Evolutionary conservation across 2,888 invertebrate species (phyloP), one percentile per base, ranked within the genome.

Genomic region (Altica lythri): DNA sequence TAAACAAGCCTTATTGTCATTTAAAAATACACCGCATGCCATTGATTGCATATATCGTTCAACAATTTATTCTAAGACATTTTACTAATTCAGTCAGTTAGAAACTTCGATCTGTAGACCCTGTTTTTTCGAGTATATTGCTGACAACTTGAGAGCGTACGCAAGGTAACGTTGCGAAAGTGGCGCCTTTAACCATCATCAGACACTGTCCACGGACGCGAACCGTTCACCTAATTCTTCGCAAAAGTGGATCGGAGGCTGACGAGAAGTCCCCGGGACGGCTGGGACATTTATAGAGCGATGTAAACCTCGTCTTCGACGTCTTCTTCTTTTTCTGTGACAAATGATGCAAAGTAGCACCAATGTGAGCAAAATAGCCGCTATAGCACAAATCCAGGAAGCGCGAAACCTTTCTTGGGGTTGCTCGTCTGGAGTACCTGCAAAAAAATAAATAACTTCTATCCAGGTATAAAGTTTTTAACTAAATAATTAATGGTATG

Each of bases 131-230:
- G 50, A 48, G 46, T 52, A 68, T 69, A 73, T 70, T 72, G 72
- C 72, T 72, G 72, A 66, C 72, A 72, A 68, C 66, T 65, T 61
- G 58, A 62, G 64, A 61, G 64, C 63, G 63, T 60, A 59, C 57
- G 53, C 47, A 45, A 61, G 53, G 57, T 56, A 59, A 59, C 64
- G 65, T 61, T 62, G 63, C 63, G 66, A 55, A 61, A 62, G 62
- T 53, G 64, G 66, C 62, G 64, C 64, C 63, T 56, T 60, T 65
- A 72, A 73, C 73, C 75, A 71, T 70, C 76, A 77, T 80, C 80
- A 81, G 71, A 81, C 81, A 72, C 80, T 80, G 73, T 81, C 80
- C 62, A 80, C 80, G 69, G 78, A 79, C 58, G 80, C 80, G 69
- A 80, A 81, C 50, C 81, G 77, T 67, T 81, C 81, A 64, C 81